Evolutionary conservation across 1,140 invertebrate species (phyloP).

Genomic region (Pachyrhynchus sulphureomaculatus): DNA sequence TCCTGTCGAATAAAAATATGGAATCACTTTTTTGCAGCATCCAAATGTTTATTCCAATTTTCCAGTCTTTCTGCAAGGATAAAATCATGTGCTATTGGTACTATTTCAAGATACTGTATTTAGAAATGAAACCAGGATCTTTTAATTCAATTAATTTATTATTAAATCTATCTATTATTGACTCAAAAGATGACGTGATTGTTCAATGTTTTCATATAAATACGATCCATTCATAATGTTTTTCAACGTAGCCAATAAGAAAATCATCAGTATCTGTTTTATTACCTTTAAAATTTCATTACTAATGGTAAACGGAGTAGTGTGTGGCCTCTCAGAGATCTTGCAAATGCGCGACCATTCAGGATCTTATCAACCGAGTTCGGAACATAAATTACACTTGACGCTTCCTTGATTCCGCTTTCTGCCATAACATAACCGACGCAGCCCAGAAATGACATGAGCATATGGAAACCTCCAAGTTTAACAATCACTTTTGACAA

Average conservation of each 20-base stretch:
- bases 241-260: no score
- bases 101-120: conserved; percentile 27
- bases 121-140: conserved; percentile 31
- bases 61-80: conserved; percentile 42
- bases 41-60: conserved; percentile 46
- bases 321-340: conserved; percentile 17
- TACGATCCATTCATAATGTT: no score
- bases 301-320: conserved; percentile 26
- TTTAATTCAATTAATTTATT: conserved; percentile 43
- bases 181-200: no score
- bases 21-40: conserved; percentile 45
- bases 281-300: conserved; percentile 30
- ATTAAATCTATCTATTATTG: conserved; percentile 43
- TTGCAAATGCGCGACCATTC: conserved; percentile 31
- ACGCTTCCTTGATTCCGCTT: neutral
- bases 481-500: neutral
- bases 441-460: neutral
- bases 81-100: conserved; percentile 47
- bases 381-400: neutral
- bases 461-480: neutral
- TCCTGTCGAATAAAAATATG: conserved; percentile 48
- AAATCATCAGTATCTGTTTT: conserved; percentile 4
- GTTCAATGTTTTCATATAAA: no score
- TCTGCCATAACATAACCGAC: no score
- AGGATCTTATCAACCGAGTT: conserved; percentile 32